These are phyloP conservation scores for Aphaenogaster ashmeadi DNA, from an alignment of 1,140 invertebrate genomes.

Conservation along the genomic window DNA sequence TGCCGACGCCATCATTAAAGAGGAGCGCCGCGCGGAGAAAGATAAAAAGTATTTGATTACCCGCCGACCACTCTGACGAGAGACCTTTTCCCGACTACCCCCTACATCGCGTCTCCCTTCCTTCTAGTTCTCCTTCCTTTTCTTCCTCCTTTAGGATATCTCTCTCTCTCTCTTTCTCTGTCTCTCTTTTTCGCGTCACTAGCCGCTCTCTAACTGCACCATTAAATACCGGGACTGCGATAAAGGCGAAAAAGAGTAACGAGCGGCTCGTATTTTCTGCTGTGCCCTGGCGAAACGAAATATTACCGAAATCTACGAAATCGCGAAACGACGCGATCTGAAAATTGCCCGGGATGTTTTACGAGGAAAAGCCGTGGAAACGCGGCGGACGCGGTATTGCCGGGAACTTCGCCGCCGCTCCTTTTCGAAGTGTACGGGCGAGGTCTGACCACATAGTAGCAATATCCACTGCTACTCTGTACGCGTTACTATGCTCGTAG, in stretches of 20 bases:
- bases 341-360: slow-evolving; percentile 51
- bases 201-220: slow-evolving; percentile 54
- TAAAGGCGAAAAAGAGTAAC: slow-evolving; percentile 56
- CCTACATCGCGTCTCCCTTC: background rate
- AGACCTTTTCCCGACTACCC: slow-evolving; percentile 56
- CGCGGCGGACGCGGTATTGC: slow-evolving; percentile 1
- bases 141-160: background rate
- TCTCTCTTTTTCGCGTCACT: slow-evolving; percentile 6
- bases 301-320: slow-evolving; percentile 54
- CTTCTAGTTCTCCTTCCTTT: background rate
- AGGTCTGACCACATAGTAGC: slow-evolving; percentile 20
- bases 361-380: slow-evolving; percentile 35
- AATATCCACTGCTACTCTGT: slow-evolving; percentile 1
- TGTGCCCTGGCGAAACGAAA: slow-evolving; percentile 26
- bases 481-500: background rate
- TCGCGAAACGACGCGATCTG: slow-evolving; percentile 40
- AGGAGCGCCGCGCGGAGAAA: slow-evolving; percentile 49
- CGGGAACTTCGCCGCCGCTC: background rate
- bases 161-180: slow-evolving; percentile 1
- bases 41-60: slow-evolving; percentile 69
- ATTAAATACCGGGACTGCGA: slow-evolving; percentile 50
- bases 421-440: slow-evolving; percentile 20
- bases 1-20: slow-evolving; percentile 66
- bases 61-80: slow-evolving; percentile 62
- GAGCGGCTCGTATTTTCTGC: slow-evolving; percentile 56